Conservation (phyloP, 1,140 invertebrate genomes). For the Apis florea region DNA sequence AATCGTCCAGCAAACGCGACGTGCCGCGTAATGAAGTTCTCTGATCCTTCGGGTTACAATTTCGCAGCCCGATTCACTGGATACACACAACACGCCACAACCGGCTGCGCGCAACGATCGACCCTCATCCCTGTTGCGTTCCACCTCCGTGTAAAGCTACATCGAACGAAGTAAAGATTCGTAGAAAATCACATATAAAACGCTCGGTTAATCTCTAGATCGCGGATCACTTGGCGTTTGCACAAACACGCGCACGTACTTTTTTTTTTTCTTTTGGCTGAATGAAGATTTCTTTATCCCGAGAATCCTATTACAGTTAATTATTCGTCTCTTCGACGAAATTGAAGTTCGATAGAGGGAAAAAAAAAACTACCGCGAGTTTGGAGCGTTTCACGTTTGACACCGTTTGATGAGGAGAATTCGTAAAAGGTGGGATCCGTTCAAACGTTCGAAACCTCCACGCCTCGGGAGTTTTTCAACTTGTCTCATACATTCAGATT, state of each 20-base stretch:
- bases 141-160: constrained; percentile 39
- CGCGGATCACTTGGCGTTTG: constrained; percentile 11
- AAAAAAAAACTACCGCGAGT: constrained; percentile 58
- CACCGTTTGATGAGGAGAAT: background rate
- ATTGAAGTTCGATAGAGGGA: background rate
- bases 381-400: constrained; percentile 47
- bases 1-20: constrained; percentile 49
- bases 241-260: constrained; percentile 12
- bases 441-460: constrained; percentile 66
- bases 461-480: constrained; percentile 64
- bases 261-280: background rate
- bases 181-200: constrained; percentile 71
- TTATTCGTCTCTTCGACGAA: background rate
- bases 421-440: background rate
- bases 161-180: constrained; percentile 44
- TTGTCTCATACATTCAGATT: constrained; percentile 71
- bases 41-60: background rate
- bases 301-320: background rate
- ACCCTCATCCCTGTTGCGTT: background rate
- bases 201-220: constrained; percentile 36
- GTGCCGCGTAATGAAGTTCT: constrained; percentile 25
- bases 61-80: background rate
- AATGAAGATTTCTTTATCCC: constrained; percentile 11
- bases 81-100: constrained; percentile 6
- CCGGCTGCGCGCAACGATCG: background rate